Evolutionary conservation across 2,113 vertebrate genomes (phyloP).

Genomic region (Azemiops feae): DNA sequence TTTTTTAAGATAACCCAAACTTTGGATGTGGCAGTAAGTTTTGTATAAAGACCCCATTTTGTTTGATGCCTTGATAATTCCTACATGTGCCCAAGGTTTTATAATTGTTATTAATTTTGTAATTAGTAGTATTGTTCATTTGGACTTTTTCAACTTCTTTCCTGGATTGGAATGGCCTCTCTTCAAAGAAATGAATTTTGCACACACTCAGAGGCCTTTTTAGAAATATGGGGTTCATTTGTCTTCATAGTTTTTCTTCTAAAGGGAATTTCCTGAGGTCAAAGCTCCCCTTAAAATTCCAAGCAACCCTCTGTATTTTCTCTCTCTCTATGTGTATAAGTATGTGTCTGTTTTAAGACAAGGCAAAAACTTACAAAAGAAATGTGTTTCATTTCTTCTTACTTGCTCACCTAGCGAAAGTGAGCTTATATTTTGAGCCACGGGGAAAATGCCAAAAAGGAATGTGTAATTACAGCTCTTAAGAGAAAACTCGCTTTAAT

Average conservation of each 20-base stretch:
- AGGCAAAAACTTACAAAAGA: not conserved
- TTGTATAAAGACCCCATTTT: not conserved
- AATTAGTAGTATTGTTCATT: not conserved
- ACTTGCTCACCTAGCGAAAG: not conserved
- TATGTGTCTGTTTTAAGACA: not conserved
- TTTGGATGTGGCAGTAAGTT: not conserved
- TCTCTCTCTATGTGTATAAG: not conserved
- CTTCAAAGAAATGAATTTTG: not conserved
- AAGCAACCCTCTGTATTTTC: not conserved
- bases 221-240: not conserved
- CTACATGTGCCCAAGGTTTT: not conserved
- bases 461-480: conserved; percentile 31
- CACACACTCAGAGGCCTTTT: not conserved
- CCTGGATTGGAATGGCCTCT: not conserved
- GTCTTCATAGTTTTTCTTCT: not conserved
- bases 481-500: conserved; percentile 40
- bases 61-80: not conserved
- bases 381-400: not conserved
- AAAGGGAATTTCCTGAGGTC: not conserved
- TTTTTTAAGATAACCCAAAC: not conserved
- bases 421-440: not conserved
- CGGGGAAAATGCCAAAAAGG: not conserved
- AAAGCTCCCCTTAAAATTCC: not conserved
- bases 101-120: not conserved
- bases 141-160: not conserved